Evolutionary conservation across 2,888 invertebrate genomes (phyloP).

Genomic region (Perizoma affinitatum): DNA sequence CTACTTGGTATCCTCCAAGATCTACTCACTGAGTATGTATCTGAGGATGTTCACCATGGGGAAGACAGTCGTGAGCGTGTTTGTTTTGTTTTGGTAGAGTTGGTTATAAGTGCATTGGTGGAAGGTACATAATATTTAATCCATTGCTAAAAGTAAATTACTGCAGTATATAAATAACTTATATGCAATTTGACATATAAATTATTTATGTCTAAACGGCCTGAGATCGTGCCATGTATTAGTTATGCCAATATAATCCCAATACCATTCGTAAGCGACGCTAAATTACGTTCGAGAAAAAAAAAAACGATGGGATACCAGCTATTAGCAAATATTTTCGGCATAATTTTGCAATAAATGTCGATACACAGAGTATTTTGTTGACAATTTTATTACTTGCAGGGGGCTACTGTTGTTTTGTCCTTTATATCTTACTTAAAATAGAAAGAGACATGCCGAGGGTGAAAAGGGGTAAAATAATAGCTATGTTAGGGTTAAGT

Average conservation of each 20-base stretch:
- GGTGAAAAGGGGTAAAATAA: constrained; percentile 45
- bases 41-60: too few species aligned
- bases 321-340: constrained; percentile 36
- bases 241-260: constrained; percentile 4
- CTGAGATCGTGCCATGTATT: neutral
- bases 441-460: constrained; percentile 40
- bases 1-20: too few species aligned
- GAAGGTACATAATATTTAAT: too few species aligned
- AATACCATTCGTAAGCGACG: constrained; percentile 20
- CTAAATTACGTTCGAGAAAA: constrained; percentile 18
- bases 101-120: too few species aligned
- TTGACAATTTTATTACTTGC: constrained; percentile 56
- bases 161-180: too few species aligned
- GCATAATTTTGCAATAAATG: constrained; percentile 72
- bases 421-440: constrained; percentile 40
- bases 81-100: too few species aligned
- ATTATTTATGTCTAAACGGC: too few species aligned
- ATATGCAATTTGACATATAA: too few species aligned
- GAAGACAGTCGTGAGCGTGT: too few species aligned
- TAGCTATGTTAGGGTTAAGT: constrained; percentile 68
- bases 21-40: too few species aligned
- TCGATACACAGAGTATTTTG: constrained; percentile 52
- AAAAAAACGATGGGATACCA: constrained; percentile 18
- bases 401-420: constrained; percentile 38
- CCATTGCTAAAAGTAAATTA: too few species aligned